Conservation (phyloP, 1,140 invertebrate genomes). For the Formica selysi region DNA sequence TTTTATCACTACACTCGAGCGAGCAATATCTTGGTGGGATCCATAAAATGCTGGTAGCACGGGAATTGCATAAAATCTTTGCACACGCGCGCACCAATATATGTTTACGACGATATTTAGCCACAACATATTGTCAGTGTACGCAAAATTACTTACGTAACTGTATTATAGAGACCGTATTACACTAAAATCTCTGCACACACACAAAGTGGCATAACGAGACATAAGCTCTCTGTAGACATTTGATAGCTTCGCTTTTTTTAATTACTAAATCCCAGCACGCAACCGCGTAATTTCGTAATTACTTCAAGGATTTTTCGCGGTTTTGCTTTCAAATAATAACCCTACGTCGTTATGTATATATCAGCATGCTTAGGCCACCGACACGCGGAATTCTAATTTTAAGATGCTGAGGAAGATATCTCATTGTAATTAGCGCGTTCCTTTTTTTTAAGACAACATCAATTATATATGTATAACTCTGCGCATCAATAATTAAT, state of each 20-base stretch:
- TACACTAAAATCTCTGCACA: not conserved
- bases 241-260: conserved; percentile 1
- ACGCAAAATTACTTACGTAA: not conserved
- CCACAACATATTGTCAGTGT: not conserved
- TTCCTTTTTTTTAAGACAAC: not conserved
- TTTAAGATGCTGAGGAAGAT: not conserved
- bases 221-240: not conserved
- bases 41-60: conserved; percentile 9
- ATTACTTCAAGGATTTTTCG: conserved; percentile 26
- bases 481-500: not conserved
- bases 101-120: not conserved
- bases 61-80: conserved; percentile 5
- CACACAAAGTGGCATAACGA: not conserved
- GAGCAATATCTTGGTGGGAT: not conserved
- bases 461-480: not conserved
- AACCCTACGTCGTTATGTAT: not conserved
- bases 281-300: conserved; percentile 12
- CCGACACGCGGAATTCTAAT: not conserved
- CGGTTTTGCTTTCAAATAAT: conserved; percentile 47
- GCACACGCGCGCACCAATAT: too few relatives aligned
- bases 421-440: not conserved
- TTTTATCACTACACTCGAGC: not conserved
- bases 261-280: conserved; percentile 21
- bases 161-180: too few relatives aligned
- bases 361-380: not conserved